Percentiles rank a stretch among this genome's conserved stretches.
Conservation (phyloP, 2,113 vertebrate species). For the Osmerus eperlanus region DNA sequence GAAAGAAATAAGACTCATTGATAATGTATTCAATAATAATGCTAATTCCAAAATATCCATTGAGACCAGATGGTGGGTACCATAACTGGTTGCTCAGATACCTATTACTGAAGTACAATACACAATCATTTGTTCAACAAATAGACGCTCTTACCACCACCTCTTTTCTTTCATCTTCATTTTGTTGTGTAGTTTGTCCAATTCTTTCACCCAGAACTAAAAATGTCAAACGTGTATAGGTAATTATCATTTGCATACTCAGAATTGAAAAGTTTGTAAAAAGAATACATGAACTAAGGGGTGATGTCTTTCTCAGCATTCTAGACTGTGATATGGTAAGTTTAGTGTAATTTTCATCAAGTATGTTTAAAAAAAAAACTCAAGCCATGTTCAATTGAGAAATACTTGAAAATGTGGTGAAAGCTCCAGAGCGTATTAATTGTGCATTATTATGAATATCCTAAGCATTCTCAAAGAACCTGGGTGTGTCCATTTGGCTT, state of each 20-base stretch:
- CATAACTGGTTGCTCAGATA: neutral
- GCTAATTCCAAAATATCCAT: neutral
- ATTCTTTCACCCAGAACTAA: slow-evolving; percentile 68
- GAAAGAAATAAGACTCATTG: neutral
- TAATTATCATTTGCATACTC: neutral
- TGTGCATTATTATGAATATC: no score
- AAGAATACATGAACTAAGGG: neutral
- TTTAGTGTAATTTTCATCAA: no score
- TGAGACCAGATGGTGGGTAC: neutral
- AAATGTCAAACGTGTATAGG: neutral
- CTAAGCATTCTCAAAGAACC: no score
- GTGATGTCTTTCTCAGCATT: neutral
- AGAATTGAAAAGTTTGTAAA: neutral
- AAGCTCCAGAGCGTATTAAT: no score
- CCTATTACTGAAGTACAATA: neutral
- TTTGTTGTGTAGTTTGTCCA: slow-evolving; percentile 48
- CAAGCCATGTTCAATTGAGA: neutral
- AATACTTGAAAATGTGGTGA: neutral
- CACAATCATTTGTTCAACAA: slow-evolving; percentile 13
- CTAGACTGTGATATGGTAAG: no score
- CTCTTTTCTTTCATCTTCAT: slow-evolving; percentile 59
- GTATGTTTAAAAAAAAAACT: neutral
- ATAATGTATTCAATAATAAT: neutral
- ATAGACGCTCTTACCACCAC: slow-evolving; percentile 55
- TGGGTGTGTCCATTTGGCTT: no score